Percentiles rank a stretch among this genome's conserved stretches.
Conservation (phyloP, 1,140 invertebrate species). For the Bradysia coprophila region DNA sequence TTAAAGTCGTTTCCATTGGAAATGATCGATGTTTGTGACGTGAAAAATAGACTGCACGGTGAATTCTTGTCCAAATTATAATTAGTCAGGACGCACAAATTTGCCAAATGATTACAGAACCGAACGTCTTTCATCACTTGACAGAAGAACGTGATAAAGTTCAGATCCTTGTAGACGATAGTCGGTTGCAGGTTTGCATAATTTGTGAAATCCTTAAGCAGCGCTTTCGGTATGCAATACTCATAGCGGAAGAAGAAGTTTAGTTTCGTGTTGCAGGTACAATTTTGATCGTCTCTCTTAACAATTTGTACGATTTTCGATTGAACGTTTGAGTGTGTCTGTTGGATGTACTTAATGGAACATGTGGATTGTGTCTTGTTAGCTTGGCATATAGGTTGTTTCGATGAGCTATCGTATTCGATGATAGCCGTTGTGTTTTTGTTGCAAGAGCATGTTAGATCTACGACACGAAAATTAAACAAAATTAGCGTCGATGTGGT, state of each 20-base stretch:
- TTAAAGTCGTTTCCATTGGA: conserved; percentile 23
- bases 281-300: background rate
- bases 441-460: background rate
- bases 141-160: conserved; percentile 21
- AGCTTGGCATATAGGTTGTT: background rate
- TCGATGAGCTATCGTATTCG: conserved; percentile 3
- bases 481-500: too few relatives aligned
- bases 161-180: conserved; percentile 16
- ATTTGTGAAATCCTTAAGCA: conserved; percentile 16
- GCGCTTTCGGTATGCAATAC: conserved; percentile 15
- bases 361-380: background rate
- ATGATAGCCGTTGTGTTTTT: conserved; percentile 1
- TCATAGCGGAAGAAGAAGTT: conserved; percentile 4
- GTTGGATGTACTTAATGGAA: background rate
- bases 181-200: conserved; percentile 16
- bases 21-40: conserved; percentile 24
- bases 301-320: background rate
- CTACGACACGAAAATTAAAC: too few relatives aligned
- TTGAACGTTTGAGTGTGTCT: too few relatives aligned
- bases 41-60: conserved; percentile 29
- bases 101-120: conserved; percentile 46
- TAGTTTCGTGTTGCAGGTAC: background rate
- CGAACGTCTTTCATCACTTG: conserved; percentile 13
- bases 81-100: conserved; percentile 45
- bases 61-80: conserved; percentile 26